Evolutionary conservation across 2,113 vertebrate genomes (phyloP), one percentile per base, ranked within the genome.

Genomic region (Microcebus jonahi): DNA sequence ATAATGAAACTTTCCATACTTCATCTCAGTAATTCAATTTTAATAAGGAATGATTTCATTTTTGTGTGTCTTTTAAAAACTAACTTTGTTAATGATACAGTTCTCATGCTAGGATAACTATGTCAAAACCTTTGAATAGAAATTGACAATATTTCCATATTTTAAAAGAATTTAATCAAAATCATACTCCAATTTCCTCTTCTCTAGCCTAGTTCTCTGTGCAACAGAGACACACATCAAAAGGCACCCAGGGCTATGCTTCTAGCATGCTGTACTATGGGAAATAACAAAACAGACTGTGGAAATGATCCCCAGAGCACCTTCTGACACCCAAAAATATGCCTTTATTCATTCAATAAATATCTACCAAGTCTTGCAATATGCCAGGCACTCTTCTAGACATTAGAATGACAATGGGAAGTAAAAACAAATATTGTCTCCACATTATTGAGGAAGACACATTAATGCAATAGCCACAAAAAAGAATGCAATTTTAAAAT

Each of bases 21-120:
- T 90, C 48, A 70, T 73, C 45, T 85, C 59, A 77, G 61, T 57
- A 85, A 85, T 84, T 84, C 13, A 59, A 20, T 84, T 65, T 95
- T 85, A 79, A 70, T 77, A 61, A 68, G 80, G 31, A 85, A 39
- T 90, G 12, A 95, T 59, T 95, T 83, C 25, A 79, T 90, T 68
- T 90, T 75, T 65, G 53, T 84, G 42, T 67, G 6, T 57, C 34
- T 68, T 71, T 84, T 39, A 67, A 94, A 48, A 67, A 85, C 23
- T 70, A 93, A 68, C 59, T 79, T 79, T 79, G 18, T 77, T 70
- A 90, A 90, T 89, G 81, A 89, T 55, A 68, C 57, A 76, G 14
- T 88, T 55, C 65, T 57, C 55, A 73, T 55, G 71, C 25, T 73
- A n/a, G 25, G 55, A 61, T 88, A 88, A 63, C 42, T 42, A 25